phyloP scores from a whole-genome alignment of 2,888 invertebrate species.

The Cryptus armator region DNA sequence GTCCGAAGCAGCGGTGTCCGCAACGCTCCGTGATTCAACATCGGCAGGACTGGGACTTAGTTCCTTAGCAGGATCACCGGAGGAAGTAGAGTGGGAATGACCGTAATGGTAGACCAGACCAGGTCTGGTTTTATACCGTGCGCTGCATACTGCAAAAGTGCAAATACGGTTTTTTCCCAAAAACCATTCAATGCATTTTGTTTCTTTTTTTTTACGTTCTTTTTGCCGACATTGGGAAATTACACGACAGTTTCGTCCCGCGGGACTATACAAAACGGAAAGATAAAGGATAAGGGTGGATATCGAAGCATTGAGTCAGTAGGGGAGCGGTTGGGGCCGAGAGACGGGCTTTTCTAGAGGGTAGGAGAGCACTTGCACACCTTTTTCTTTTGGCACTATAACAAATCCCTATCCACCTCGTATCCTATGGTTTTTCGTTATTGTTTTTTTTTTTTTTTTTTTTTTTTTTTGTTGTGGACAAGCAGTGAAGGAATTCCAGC shows the following conservation, averaged over 20 bases:
- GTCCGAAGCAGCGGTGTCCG: slow-evolving; percentile 85
- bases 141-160: slow-evolving; percentile 94
- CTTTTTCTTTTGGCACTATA: slow-evolving; percentile 80
- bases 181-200: slow-evolving; percentile 83
- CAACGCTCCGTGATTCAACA: slow-evolving; percentile 85
- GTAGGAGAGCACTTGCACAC: slow-evolving; percentile 83
- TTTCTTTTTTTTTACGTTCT: slow-evolving; percentile 72
- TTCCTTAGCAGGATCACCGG: slow-evolving; percentile 85
- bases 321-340: slow-evolving; percentile 14
- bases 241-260: slow-evolving; percentile 33
- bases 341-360: slow-evolving; percentile 66
- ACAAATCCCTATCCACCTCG: slow-evolving; percentile 79
- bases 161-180: slow-evolving; percentile 85
- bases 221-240: slow-evolving; percentile 50
- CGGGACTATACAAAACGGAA: slow-evolving; percentile 36
- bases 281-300: slow-evolving; percentile 36
- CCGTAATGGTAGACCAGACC: slow-evolving; percentile 98
- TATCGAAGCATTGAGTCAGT: slow-evolving; percentile 19
- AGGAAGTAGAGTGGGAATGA: slow-evolving; percentile 91
- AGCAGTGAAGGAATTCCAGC: slow-evolving; percentile 85
- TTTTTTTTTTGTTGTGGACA: slow-evolving; percentile 78
- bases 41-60: slow-evolving; percentile 85
- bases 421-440: slow-evolving; percentile 23
- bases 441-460: slow-evolving; percentile 16
- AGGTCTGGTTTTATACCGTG: slow-evolving; percentile 98